These are phyloP conservation scores for Calosoma granatense DNA, from an alignment of 1,140 invertebrate genomes.

Conservation along the genomic window DNA sequence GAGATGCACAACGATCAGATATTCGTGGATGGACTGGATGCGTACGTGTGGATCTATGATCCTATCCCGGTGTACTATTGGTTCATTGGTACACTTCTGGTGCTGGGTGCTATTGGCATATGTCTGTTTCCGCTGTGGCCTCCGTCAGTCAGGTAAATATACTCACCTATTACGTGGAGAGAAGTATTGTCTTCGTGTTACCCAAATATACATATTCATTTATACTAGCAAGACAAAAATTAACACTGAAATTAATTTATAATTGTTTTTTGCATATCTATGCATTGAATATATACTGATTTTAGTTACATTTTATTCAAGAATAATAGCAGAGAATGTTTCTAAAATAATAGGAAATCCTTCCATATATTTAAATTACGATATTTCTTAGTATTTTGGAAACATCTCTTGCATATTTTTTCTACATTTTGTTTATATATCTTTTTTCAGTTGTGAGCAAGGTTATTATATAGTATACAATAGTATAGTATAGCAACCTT, in stretches of 20 bases:
- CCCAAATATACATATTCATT: constrained; percentile 10
- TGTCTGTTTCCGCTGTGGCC: constrained; percentile 99
- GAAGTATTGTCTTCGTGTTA: neutral
- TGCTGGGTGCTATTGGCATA: constrained; percentile 87
- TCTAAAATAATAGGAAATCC: no score
- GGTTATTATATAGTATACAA: no score
- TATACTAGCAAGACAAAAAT: no score
- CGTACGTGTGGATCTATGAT: constrained; percentile 99
- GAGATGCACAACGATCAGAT: constrained; percentile 94
- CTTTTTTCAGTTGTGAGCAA: no score
- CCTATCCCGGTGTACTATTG: constrained; percentile 95
- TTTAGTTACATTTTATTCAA: no score
- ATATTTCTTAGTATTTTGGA: no score
- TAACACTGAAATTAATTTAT: neutral
- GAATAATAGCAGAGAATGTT: no score
- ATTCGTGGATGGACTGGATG: constrained; percentile 87
- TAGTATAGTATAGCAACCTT: no score
- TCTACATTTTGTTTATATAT: no score
- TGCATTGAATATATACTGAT: no score
- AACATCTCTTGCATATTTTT: no score
- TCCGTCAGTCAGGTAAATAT: constrained; percentile 61
- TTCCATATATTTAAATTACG: no score
- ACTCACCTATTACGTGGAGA: constrained; percentile 1
- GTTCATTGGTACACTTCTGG: constrained; percentile 83
- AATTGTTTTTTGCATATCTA: neutral